Evolutionary conservation across 2,113 vertebrate species (phyloP).

Genomic region (Ammospiza nelsoni): DNA sequence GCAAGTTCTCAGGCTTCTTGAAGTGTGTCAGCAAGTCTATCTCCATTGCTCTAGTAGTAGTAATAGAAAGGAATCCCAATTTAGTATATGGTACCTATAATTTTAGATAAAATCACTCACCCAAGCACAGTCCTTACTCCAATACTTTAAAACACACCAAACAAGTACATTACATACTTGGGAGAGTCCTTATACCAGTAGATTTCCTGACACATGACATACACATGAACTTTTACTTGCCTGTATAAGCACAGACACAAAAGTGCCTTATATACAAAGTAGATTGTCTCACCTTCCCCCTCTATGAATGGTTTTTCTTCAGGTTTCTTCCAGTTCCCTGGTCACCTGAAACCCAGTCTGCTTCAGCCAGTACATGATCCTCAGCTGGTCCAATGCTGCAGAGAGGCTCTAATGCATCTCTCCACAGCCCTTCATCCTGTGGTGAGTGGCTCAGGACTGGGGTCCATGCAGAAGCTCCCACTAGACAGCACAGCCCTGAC

Average conservation of each 20-base stretch:
- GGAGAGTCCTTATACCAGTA: background rate
- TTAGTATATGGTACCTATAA: background rate
- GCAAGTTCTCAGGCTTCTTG: background rate
- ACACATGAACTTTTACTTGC: background rate
- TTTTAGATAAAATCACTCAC: background rate
- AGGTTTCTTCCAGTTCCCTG: background rate
- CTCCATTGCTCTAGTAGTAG: background rate
- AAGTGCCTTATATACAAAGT: background rate
- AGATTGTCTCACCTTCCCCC: background rate
- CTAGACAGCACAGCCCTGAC: rapidly evolving
- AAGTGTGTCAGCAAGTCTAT: background rate
- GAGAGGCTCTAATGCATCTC: background rate
- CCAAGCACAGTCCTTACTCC: background rate
- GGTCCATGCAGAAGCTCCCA: background rate
- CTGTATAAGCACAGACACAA: background rate
- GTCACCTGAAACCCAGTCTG: background rate
- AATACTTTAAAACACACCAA: background rate
- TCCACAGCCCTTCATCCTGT: background rate
- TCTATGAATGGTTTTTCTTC: background rate
- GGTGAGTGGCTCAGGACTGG: background rate
- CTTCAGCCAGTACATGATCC: background rate
- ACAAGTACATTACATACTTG: background rate
- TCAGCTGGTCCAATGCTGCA: background rate
- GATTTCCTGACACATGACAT: background rate
- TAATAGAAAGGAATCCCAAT: background rate